Base-by-base conservation (phyloP, 2,113 vertebrate species). In the Gorsachius goisagi region DNA sequence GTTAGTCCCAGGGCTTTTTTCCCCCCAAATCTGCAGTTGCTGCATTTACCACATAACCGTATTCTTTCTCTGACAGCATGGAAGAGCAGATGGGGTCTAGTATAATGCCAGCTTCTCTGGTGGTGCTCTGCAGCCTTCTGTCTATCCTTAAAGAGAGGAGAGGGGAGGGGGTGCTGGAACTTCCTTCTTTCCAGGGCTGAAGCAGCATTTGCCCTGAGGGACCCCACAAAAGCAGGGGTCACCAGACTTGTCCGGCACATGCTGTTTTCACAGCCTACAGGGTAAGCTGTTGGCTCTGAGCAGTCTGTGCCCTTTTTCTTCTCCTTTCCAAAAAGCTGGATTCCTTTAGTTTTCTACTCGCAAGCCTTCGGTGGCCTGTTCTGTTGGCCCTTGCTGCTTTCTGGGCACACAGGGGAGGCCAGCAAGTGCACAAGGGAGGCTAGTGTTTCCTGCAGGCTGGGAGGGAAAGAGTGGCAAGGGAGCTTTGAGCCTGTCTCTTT, bases 51-150 rank as follows among this genome's bases (percentile, higher is more conserved):
- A 22, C 30, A 1, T 18, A 12, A 27, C 58, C 5, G 2, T 49
- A 7, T 69, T 82, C 76, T 47, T 47, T 50, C 73, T 44, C 52
- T 75, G 91, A 49, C 92, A 85, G 88, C 66, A 58, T 49, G 60
- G 88, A 60, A 28, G 76, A 96, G 90, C 89, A 95, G 90, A 90
- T 85, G 91, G 85, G 69, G 50, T 73, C 76, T 71, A 77, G 74
- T 35, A 12, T 22, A 68, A 5, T 87, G 93, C 93, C 95, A 94
- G 74, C 88, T 94, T 72, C 89, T 41, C 69, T 82, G 83, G 79
- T 72, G 82, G 33, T 71, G 90, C 88, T 95, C 76, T 78, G 15
- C 83, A 89, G 69, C 77, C 95, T 96, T 89, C 91, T 95, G 94
- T 35, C 63, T 63, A 55, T 76, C 41, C 90, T 80, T 44, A 3